phyloP scores from a whole-genome alignment of 2,888 invertebrate genomes.

The Blera fallax region DNA sequence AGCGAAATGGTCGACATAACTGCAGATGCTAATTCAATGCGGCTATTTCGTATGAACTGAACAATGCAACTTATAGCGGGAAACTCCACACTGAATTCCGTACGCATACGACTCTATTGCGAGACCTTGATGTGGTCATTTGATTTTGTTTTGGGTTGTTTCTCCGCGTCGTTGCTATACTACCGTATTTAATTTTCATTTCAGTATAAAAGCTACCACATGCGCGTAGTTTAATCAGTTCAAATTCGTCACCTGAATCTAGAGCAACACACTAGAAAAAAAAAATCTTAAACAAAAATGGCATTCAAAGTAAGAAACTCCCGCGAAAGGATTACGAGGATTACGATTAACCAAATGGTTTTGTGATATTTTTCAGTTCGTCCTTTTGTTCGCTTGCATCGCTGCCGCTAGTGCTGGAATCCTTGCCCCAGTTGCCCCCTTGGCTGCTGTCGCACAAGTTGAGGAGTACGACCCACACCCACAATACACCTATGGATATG shows the following conservation, averaged over 20 bases:
- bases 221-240: slow-evolving; percentile 77
- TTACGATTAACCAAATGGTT: slow-evolving; percentile 31
- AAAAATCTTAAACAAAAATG: slow-evolving; percentile 75
- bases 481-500: slow-evolving; percentile 81
- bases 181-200: slow-evolving; percentile 17
- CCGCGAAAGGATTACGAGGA: slow-evolving; percentile 37
- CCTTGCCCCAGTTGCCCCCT: slow-evolving; percentile 77
- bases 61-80: slow-evolving; percentile 27
- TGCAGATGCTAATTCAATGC: slow-evolving; percentile 35
- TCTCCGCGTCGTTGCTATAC: not conserved
- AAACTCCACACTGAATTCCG: slow-evolving; percentile 39
- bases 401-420: slow-evolving; percentile 79
- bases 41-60: slow-evolving; percentile 8
- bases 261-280: slow-evolving; percentile 76
- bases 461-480: slow-evolving; percentile 81
- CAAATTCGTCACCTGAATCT: slow-evolving; percentile 79
- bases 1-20: slow-evolving; percentile 18
- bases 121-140: slow-evolving; percentile 45
- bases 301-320: slow-evolving; percentile 80
- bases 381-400: slow-evolving; percentile 78
- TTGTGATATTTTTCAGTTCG: slow-evolving; percentile 76
- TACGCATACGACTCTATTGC: slow-evolving; percentile 48
- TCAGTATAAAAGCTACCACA: slow-evolving; percentile 68
- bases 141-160: slow-evolving; percentile 35
- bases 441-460: slow-evolving; percentile 74